phyloP scores from a whole-genome alignment of 2,888 invertebrate genomes.

The Megamerina dolium region DNA sequence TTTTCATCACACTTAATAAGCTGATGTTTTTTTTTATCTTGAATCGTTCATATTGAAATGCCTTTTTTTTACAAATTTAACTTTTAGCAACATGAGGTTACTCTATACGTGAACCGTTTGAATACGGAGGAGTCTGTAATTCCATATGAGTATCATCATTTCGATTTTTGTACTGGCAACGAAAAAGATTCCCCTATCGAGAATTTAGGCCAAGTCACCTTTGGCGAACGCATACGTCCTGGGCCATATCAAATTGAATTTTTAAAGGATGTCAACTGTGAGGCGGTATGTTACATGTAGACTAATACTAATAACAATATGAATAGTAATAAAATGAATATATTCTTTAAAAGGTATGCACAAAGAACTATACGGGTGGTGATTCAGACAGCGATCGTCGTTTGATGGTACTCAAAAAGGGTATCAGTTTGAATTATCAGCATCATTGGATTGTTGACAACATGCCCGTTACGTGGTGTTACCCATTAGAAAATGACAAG shows the following conservation, averaged over 20 bases:
- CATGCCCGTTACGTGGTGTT: constrained; percentile 99
- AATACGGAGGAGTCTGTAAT: constrained; percentile 98
- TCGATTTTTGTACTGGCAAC: constrained; percentile 85
- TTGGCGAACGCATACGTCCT: constrained; percentile 96
- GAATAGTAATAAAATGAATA: not conserved
- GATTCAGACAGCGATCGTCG: constrained; percentile 61
- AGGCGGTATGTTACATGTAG: constrained; percentile 39
- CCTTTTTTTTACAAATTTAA: too few species aligned
- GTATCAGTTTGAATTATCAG: constrained; percentile 92
- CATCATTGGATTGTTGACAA: constrained; percentile 99
- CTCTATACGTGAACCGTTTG: constrained; percentile 88
- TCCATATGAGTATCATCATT: constrained; percentile 96
- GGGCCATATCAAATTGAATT: constrained; percentile 89
- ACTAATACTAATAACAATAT: not conserved
- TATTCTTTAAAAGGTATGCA: constrained; percentile 51
- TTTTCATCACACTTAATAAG: too few species aligned
- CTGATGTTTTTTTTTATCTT: not conserved
- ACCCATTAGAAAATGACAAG: constrained; percentile 64
- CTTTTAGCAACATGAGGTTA: constrained; percentile 78
- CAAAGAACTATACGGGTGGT: constrained; percentile 64
- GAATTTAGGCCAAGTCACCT: constrained; percentile 97
- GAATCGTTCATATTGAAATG: too few species aligned
- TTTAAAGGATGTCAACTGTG: constrained; percentile 63
- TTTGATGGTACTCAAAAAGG: constrained; percentile 79
- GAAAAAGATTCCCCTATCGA: constrained; percentile 85